These are phyloP conservation scores for Onychomys torridus DNA, from an alignment of 2,797 vertebrate genomes.

Conservation along the genomic window DNA sequence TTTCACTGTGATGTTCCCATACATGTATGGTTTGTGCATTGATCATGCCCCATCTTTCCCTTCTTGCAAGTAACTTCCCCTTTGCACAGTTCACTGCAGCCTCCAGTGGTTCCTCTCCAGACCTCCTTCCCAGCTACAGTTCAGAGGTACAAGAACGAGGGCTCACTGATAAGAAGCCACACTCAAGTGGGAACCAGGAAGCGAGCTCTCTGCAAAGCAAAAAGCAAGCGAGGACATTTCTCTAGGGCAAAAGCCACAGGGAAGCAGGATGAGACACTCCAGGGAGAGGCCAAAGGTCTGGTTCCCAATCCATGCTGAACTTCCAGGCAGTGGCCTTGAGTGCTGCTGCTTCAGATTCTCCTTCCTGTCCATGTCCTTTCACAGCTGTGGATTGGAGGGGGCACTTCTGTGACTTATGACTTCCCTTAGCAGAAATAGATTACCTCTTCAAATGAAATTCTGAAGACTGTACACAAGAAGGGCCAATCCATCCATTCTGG, in stretches of 20 bases:
- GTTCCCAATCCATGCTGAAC: neutral
- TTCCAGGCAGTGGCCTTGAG: neutral
- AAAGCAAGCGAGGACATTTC: neutral
- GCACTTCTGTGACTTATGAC: neutral
- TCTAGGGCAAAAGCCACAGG: conserved; percentile 31
- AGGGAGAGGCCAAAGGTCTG: neutral
- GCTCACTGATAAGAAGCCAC: conserved; percentile 39
- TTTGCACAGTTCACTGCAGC: neutral
- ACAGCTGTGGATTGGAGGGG: neutral
- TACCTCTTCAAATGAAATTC: neutral
- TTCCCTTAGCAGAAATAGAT: conserved; percentile 38
- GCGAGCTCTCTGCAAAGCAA: neutral
- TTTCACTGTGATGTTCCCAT: neutral
- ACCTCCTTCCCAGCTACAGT: neutral
- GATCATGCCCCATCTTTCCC: neutral
- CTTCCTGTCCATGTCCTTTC: neutral
- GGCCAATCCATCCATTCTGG: neutral
- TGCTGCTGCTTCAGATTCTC: neutral
- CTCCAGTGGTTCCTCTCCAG: neutral
- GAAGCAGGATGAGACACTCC: conserved; percentile 51
- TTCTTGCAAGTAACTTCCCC: neutral
- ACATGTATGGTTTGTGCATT: neutral
- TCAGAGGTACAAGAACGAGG: neutral
- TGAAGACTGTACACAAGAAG: conserved; percentile 11
- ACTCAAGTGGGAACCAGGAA: conserved; percentile 12